These are phyloP conservation scores for Actinia tenebrosa DNA, from an alignment of 64 coral and sea anemone genomes.

Conservation along the genomic window DNA sequence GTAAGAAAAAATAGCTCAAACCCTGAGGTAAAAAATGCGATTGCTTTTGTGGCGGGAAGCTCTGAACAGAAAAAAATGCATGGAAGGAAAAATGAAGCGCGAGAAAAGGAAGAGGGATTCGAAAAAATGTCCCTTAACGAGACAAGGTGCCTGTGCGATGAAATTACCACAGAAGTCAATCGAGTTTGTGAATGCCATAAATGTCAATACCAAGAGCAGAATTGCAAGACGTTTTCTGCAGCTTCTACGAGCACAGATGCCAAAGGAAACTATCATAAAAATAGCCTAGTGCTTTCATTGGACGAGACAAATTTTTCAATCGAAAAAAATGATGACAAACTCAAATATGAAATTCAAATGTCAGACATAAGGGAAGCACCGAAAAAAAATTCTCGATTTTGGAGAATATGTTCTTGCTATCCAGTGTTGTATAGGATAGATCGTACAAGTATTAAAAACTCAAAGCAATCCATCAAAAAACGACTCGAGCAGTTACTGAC, in stretches of 20 bases:
- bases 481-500: not conserved
- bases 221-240: not conserved
- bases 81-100: not conserved
- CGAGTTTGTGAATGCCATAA: too few species aligned
- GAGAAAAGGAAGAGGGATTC: not conserved
- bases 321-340: not conserved
- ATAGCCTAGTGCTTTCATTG: not conserved
- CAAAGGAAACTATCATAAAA: not conserved
- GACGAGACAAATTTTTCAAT: not conserved
- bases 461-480: not conserved
- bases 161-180: too few species aligned
- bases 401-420: not conserved
- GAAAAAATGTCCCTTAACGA: too few species aligned
- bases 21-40: not conserved
- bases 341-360: not conserved
- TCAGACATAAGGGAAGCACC: not conserved
- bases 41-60: not conserved
- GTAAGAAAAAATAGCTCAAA: not conserved
- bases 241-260: not conserved
- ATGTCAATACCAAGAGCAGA: not conserved
- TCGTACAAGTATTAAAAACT: not conserved
- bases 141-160: too few species aligned
- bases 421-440: not conserved
- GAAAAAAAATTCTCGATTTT: not conserved
- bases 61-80: not conserved